phyloP scores from a whole-genome alignment of 2,888 invertebrate genomes.

The Aphelenchoides bicaudatus region DNA sequence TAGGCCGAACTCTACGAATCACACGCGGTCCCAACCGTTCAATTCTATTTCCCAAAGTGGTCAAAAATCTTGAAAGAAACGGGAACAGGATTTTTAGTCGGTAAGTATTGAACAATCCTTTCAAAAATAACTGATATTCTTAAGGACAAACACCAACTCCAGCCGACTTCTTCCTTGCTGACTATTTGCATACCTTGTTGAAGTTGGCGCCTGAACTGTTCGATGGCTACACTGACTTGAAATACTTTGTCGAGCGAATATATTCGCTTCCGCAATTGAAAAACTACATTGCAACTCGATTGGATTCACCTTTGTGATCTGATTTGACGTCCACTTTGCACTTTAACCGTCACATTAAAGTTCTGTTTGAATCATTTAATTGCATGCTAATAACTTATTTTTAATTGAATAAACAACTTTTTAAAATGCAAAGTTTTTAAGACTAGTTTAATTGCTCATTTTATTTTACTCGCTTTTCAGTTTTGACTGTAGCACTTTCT shows the following conservation, averaged over 20 bases:
- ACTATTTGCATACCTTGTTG: constrained; percentile 12
- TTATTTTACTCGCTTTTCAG: too few relatives aligned
- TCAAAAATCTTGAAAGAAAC: background rate
- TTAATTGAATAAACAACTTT: too few relatives aligned
- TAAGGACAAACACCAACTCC: too few relatives aligned
- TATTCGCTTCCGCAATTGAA: constrained; percentile 1
- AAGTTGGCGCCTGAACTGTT: constrained; percentile 15
- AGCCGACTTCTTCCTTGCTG: constrained; percentile 15
- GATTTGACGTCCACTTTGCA: too few relatives aligned
- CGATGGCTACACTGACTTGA: background rate
- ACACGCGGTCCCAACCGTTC: background rate
- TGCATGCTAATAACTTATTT: too few relatives aligned
- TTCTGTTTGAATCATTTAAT: background rate
- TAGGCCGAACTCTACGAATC: constrained; percentile 12
- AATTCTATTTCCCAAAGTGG: constrained; percentile 14
- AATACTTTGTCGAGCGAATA: background rate
- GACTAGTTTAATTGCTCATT: too few relatives aligned
- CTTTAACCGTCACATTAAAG: too few relatives aligned
- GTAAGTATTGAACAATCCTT: too few relatives aligned
- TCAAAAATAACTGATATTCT: too few relatives aligned
- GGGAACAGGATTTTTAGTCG: constrained; percentile 20
- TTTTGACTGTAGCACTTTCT: too few relatives aligned
- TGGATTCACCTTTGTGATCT: constrained; percentile 1
- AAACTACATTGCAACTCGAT: constrained; percentile 7
- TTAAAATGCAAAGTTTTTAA: too few relatives aligned